Conservation (phyloP, 2,888 invertebrate species). For the Coelogynopora nodosa region DNA sequence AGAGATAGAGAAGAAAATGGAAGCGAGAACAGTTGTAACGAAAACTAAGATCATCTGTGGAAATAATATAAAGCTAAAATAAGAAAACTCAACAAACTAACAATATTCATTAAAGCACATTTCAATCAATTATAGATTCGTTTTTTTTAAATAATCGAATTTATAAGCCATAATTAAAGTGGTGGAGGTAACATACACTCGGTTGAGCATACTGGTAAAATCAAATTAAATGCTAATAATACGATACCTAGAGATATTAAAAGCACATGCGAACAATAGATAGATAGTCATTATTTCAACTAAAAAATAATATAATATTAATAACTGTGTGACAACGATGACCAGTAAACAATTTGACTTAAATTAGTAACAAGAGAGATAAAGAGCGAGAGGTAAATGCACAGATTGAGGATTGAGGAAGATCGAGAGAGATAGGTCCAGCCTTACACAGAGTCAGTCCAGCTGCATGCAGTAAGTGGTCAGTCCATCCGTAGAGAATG, state of each 20-base stretch:
- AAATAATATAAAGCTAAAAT: not conserved
- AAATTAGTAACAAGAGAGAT: not conserved
- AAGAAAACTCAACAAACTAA: not conserved
- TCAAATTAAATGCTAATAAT: not conserved
- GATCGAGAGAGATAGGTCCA: not conserved
- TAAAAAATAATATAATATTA: no score
- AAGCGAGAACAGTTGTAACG: no score
- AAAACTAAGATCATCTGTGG: not conserved
- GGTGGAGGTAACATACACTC: not conserved
- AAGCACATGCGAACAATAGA: not conserved
- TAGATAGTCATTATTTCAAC: no score
- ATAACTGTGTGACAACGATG: not conserved
- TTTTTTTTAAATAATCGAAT: not conserved
- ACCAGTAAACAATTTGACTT: not conserved
- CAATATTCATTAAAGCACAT: not conserved
- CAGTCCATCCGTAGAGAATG: no score
- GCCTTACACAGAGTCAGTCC: not conserved
- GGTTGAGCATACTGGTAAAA: not conserved
- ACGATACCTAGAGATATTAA: not conserved
- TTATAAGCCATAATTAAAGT: not conserved
- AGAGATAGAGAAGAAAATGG: no score
- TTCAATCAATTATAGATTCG: not conserved
- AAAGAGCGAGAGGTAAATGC: no score
- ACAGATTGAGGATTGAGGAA: no score
- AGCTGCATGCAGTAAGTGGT: no score